A percentile compares a stretch with the other conserved stretches of the same genome.
Evolutionary conservation across 2,797 vertebrate species (phyloP).

Genomic region (Anas capensis): DNA sequence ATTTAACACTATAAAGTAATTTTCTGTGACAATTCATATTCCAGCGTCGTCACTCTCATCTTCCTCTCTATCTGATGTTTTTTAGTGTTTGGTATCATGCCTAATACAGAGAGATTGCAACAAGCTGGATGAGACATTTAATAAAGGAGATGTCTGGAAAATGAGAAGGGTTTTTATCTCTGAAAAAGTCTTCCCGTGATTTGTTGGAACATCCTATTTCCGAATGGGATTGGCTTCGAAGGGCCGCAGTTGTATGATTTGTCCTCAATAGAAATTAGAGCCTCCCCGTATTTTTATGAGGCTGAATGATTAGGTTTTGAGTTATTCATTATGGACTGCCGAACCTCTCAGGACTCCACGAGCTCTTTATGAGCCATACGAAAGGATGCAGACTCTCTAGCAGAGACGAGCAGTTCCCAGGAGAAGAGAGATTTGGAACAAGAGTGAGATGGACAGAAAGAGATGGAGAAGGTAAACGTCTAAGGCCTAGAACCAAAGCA

Average conservation of each 20-base stretch:
- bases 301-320: slow-evolving; percentile 30
- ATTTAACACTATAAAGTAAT: slow-evolving; percentile 45
- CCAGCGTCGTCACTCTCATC: slow-evolving; percentile 10
- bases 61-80: slow-evolving; percentile 29
- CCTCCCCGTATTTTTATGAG: neutral
- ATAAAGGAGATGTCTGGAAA: slow-evolving; percentile 44
- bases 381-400: slow-evolving; percentile 28
- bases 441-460: slow-evolving; percentile 1
- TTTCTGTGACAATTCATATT: slow-evolving; percentile 23
- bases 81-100: slow-evolving; percentile 41
- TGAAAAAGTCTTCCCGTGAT: slow-evolving; percentile 26
- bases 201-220: slow-evolving; percentile 36
- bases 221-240: slow-evolving; percentile 29
- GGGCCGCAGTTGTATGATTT: slow-evolving; percentile 12
- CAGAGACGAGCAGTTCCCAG: slow-evolving; percentile 19
- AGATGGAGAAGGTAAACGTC: slow-evolving; percentile 25
- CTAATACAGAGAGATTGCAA: slow-evolving; percentile 14
- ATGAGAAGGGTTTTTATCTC: slow-evolving; percentile 28
- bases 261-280: slow-evolving; percentile 47
- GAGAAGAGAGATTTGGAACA: slow-evolving; percentile 35
- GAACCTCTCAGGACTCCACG: slow-evolving; percentile 8
- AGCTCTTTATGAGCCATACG: slow-evolving; percentile 42
- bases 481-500: slow-evolving; percentile 30
- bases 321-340: slow-evolving; percentile 42
- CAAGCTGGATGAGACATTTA: slow-evolving; percentile 27